Conservation (phyloP, 2,113 vertebrate genomes). For the Rhinogobius similis region DNA sequence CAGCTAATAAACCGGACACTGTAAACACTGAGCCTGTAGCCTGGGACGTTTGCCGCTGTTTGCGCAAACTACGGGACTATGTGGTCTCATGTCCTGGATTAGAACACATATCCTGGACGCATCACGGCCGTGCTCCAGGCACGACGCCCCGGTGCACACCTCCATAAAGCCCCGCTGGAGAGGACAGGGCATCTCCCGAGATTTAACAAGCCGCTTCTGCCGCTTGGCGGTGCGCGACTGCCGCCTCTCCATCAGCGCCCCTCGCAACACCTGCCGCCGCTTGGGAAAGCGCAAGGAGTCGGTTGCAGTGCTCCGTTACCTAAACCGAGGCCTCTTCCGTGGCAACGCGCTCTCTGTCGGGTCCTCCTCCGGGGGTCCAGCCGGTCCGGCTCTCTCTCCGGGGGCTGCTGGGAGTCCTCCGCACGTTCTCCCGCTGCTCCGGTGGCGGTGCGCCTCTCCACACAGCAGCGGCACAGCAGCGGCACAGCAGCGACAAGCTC, state of each 20-base stretch:
- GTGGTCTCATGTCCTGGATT: constrained; percentile 12
- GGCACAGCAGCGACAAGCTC: constrained; percentile 43
- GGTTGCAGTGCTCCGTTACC: constrained; percentile 59
- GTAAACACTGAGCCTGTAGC: not conserved
- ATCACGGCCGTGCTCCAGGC: not conserved
- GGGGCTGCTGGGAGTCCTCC: constrained; percentile 67
- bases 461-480: constrained; percentile 29
- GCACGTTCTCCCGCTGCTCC: constrained; percentile 62
- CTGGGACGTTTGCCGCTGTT: constrained; percentile 40
- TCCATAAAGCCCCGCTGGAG: constrained; percentile 10
- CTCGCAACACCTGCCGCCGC: constrained; percentile 39
- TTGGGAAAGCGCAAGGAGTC: constrained; percentile 12
- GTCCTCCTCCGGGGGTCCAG: constrained; percentile 72
- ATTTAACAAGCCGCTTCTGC: constrained; percentile 11
- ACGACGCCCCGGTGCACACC: constrained; percentile 21
- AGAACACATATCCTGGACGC: not conserved
- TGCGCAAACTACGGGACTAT: constrained; percentile 43
- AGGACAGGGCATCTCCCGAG: constrained; percentile 40
- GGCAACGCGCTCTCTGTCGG: constrained; percentile 68
- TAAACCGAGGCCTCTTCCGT: constrained; percentile 73
- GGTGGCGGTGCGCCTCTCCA: constrained; percentile 59
- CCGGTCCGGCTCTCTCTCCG: constrained; percentile 63
- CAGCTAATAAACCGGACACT: not conserved
- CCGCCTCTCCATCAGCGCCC: constrained; percentile 44
- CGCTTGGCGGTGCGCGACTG: constrained; percentile 28